Evolutionary conservation across 2,888 invertebrate genomes (phyloP).

Genomic region (Rhagonycha lutea): DNA sequence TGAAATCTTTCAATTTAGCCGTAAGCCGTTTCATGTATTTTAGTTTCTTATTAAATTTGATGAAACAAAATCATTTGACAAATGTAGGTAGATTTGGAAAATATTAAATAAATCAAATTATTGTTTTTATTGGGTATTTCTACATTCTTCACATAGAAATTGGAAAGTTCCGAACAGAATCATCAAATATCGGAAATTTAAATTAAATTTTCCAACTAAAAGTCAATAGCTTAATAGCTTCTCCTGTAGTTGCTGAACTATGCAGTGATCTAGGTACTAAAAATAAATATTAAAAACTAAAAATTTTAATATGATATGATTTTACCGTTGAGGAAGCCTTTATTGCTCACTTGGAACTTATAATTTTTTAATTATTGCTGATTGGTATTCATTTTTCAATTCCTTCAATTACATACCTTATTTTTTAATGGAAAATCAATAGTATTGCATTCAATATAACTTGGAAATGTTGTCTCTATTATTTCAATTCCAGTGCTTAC

Average conservation of each 20-base stretch:
- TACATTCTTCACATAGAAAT: not conserved
- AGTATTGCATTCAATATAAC: not conserved
- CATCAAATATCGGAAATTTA: not conserved
- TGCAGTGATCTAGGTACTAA: not conserved
- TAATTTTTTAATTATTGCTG: not conserved
- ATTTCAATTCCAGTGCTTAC: not conserved
- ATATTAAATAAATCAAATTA: not conserved
- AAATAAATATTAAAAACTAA: not conserved
- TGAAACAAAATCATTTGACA: not conserved
- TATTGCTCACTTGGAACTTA: not conserved
- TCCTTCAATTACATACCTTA: not conserved
- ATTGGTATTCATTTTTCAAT: not conserved
- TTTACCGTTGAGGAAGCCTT: too few species aligned
- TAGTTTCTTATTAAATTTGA: not conserved
- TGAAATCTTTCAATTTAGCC: not conserved
- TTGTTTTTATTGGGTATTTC: not conserved
- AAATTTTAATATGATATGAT: too few species aligned
- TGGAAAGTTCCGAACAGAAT: not conserved
- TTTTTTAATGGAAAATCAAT: not conserved
- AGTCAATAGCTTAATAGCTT: not conserved
- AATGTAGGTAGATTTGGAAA: not conserved
- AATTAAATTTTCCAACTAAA: not conserved
- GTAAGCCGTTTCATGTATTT: not conserved
- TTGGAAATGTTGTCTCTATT: not conserved
- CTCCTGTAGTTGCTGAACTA: not conserved